Evolutionary conservation across 2,797 vertebrate genomes (phyloP), one percentile per base, ranked within the genome.

Genomic region (Telmatherina bonti): DNA sequence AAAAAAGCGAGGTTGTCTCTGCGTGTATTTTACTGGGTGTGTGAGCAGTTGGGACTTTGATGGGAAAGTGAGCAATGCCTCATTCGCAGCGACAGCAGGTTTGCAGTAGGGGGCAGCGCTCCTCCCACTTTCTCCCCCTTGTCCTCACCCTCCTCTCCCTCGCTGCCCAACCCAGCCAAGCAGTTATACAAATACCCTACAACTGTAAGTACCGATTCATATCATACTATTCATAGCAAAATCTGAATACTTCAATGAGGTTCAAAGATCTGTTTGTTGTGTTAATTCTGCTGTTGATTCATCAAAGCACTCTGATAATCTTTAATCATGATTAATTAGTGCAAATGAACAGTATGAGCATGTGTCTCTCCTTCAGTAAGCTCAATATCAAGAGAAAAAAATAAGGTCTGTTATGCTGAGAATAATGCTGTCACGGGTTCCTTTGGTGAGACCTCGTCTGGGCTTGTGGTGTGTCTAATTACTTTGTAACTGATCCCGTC

Each of bases 11-110:
- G 71, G 69, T 56, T 76, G 68, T 62, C 81, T 80, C 78, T 72
- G 67, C 59, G 77, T 72, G 79, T 59, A 55, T 84, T 84, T 83
- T 57, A 62, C 70, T 74, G 51, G 67, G 78, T 54, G 87, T 85
- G 85, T 74, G 83, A 93, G 92, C 93, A 93, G 92, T 91, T 94
- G 91, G 90, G 79, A 84, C 86, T 90, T 93, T 91, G 88, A 94
- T 93, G 93, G 94, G 92, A 93, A 88, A 92, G 85, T 93, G 92
- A 94, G 92, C 92, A 88, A 95, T 95, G 94, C 85, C 87, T 93
- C 88, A 89, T 85, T 91, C 72, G 49, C 91, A 93, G 91, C 91
- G 71, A 93, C 93, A 94, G 91, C 91, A 91, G 93, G 91, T 82
- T 84, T 89, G 88, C 93, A 94, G 88, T 89, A 93, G 94, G 93